A percentile compares a stretch with the other conserved stretches of the same genome.
Evolutionary conservation across 2,888 invertebrate species (phyloP).

Genomic region (Epiperipatus broadwayi): DNA sequence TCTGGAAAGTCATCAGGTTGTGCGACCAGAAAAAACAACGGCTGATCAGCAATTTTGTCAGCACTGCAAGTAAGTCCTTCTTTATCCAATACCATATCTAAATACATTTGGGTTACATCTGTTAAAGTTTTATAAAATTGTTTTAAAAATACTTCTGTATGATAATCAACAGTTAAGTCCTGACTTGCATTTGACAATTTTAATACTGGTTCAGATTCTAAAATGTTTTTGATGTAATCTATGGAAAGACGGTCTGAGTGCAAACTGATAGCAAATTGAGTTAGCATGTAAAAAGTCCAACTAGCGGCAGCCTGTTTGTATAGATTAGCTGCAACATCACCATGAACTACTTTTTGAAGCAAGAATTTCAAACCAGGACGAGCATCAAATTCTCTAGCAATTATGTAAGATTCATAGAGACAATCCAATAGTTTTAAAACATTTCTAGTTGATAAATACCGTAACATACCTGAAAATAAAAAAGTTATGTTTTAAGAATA

Average conservation of each 20-base stretch:
- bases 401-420: slow-evolving; percentile 55
- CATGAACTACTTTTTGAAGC: slow-evolving; percentile 72
- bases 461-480: slow-evolving; percentile 21
- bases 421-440: slow-evolving; percentile 52
- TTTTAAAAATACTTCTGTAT: no score
- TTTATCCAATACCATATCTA: slow-evolving; percentile 33
- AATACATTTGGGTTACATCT: no score
- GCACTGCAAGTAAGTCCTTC: slow-evolving; percentile 30
- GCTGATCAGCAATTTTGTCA: slow-evolving; percentile 33
- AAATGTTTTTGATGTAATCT: slow-evolving; percentile 21
- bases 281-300: slow-evolving; percentile 59
- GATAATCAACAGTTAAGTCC: no score
- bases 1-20: slow-evolving; percentile 36
- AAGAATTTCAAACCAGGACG: slow-evolving; percentile 81
- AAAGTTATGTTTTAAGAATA: slow-evolving; percentile 6
- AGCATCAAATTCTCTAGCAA: slow-evolving; percentile 67
- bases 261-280: slow-evolving; percentile 63
- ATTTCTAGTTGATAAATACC: slow-evolving; percentile 31
- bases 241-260: slow-evolving; percentile 37
- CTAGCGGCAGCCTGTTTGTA: slow-evolving; percentile 79
- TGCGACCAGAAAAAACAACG: slow-evolving; percentile 39
- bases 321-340: slow-evolving; percentile 67
- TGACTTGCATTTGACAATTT: no score
- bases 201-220: no score
- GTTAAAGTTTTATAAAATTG: no score